Conservation (phyloP, 2,888 invertebrate genomes). For the Drosophila kokeensis region DNA sequence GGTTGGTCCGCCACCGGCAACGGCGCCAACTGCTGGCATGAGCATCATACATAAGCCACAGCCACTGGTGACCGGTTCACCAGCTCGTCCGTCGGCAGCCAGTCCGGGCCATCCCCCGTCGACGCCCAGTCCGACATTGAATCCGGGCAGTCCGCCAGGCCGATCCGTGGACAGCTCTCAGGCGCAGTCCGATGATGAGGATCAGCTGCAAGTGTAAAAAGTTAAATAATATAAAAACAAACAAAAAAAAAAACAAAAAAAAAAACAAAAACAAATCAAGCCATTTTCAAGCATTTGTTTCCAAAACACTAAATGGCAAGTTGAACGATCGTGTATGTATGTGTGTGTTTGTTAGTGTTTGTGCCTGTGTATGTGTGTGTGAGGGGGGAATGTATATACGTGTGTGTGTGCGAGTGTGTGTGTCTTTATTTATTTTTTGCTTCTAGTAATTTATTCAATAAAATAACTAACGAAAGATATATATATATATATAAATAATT, state of each 20-base stretch:
- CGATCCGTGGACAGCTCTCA: constrained; percentile 84
- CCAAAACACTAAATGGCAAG: constrained; percentile 29
- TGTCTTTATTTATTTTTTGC: constrained; percentile 59
- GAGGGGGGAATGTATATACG: constrained; percentile 7
- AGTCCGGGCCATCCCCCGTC: constrained; percentile 68
- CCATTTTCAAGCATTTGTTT: constrained; percentile 30
- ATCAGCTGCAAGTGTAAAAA: constrained; percentile 85
- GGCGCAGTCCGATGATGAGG: constrained; percentile 84
- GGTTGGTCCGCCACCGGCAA: constrained; percentile 11
- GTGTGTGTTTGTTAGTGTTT: constrained; percentile 15
- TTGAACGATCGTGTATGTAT: constrained; percentile 8
- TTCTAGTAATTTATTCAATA: constrained; percentile 61
- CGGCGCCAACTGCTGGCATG: constrained; percentile 20
- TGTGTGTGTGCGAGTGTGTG: constrained; percentile 17
- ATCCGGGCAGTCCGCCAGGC: constrained; percentile 85
- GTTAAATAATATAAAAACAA: not conserved
- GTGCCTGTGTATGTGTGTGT: constrained; percentile 7
- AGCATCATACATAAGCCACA: constrained; percentile 51
- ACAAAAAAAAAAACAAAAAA: not conserved
- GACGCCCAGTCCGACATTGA: constrained; percentile 84
- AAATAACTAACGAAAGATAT: not conserved
- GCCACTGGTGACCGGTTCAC: constrained; percentile 41
- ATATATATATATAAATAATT: constrained; percentile 5
- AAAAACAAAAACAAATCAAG: constrained; percentile 2
- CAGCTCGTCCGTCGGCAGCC: constrained; percentile 42